Conservation (phyloP, 2,888 invertebrate genomes). For the Drosophila villosipedis region DNA sequence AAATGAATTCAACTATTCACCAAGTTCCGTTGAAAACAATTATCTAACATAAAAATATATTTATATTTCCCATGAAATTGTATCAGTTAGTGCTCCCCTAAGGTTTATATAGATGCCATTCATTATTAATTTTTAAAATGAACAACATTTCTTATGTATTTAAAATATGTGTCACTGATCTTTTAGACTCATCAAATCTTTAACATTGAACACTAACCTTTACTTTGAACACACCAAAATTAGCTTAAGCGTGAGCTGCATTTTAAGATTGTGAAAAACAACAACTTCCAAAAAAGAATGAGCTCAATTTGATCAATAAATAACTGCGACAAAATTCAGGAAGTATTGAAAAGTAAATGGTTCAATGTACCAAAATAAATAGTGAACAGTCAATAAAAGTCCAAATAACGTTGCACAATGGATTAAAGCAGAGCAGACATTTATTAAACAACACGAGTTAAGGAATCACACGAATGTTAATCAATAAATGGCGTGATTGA, state of each 20-base stretch:
- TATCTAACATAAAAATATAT: not conserved
- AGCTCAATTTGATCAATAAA: conserved; percentile 14
- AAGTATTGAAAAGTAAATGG: conserved; percentile 36
- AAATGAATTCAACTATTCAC: not conserved
- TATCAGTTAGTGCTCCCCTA: too few species aligned
- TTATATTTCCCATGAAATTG: not conserved
- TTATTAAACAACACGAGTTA: conserved; percentile 1
- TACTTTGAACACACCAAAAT: conserved; percentile 28
- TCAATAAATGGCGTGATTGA: conserved; percentile 61
- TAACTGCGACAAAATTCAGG: not conserved
- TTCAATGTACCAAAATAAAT: not conserved
- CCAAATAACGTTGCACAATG: not conserved
- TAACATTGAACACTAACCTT: conserved; percentile 42
- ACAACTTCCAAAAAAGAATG: not conserved
- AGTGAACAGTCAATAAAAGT: conserved; percentile 1
- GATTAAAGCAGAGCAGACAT: not conserved
- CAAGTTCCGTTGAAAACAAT: not conserved
- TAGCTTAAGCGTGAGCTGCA: conserved; percentile 54
- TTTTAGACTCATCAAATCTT: not conserved
- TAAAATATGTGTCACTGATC: conserved; percentile 10
- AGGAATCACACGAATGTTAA: conserved; percentile 42
- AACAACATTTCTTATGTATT: not conserved
- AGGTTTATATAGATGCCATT: not conserved
- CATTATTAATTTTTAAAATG: not conserved
- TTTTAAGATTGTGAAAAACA: conserved; percentile 20